Evolutionary conservation across 2,113 vertebrate genomes (phyloP), one percentile per base, ranked within the genome.

Genomic region (Channa maculata): DNA sequence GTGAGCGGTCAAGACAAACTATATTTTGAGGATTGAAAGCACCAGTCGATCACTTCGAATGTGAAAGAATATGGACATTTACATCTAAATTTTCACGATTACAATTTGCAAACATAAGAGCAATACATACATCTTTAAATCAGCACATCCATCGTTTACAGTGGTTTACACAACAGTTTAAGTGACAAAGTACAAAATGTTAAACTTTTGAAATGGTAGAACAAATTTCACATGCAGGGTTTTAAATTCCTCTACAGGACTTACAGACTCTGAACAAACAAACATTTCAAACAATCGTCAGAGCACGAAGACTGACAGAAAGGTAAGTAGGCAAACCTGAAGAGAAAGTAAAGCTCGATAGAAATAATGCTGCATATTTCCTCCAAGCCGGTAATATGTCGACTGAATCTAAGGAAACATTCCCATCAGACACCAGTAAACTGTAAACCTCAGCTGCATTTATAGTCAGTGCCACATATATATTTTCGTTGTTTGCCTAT

Each of bases 141-240:
- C 24, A 24, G 24, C 24, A 24, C 24, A 24, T 24, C 24, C 24
- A 24, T 57, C 8, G 37, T 63, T 33, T 62, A 37, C 15, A 52
- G 15, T n/a, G 41, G 33, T 11, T 13, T 10, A 11, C 8, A 54
- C 48, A 14, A 41, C 45, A 75, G 24, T 24, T 24, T 24, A 24
- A 24, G 8, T 34, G 50, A 67, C 13, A 46, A 85, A 66, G 51
- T 78, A 80, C 4, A 82, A 79, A 73, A 82, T 33, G 8, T 80
- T 83, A 59, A 68, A 58, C 78, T 43, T 54, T 36, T 89, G 83
- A 87, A 89, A 87, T 86, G 75, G 37, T 64, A 7, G 75, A 75
- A 79, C 73, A 60, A 36, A 11, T 24, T 24, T 10, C 50, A 52
- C 37, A 53, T 24, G 24, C 24, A 24, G 24, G 24, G 24, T 24